phyloP scores from a whole-genome alignment of 2,888 invertebrate species.

The Habroteleia sp. region DNA sequence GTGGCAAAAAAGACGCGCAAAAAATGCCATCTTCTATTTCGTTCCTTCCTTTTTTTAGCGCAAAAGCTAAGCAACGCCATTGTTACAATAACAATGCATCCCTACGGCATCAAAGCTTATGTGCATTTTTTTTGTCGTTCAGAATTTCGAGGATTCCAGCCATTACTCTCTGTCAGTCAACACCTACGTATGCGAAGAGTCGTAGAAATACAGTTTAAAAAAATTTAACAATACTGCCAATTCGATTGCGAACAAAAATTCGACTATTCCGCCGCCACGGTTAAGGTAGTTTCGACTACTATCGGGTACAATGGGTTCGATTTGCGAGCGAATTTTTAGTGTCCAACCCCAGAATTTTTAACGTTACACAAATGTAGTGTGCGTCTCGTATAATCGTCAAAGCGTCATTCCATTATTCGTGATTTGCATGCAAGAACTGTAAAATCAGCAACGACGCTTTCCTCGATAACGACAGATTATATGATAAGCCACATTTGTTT shows the following conservation, averaged over 20 bases:
- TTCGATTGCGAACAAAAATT: constrained; percentile 70
- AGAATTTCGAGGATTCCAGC: constrained; percentile 54
- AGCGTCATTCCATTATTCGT: constrained; percentile 73
- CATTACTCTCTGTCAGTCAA: constrained; percentile 60
- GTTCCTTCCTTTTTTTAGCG: constrained; percentile 23
- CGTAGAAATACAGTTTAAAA: constrained; percentile 73
- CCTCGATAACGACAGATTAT: constrained; percentile 66
- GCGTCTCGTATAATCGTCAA: constrained; percentile 75
- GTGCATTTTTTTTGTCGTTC: constrained; percentile 42
- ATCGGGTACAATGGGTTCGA: constrained; percentile 77
- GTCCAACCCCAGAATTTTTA: constrained; percentile 69
- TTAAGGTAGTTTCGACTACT: constrained; percentile 74
- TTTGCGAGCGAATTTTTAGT: constrained; percentile 78
- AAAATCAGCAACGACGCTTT: constrained; percentile 66
- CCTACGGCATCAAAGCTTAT: constrained; percentile 47
- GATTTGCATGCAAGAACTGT: constrained; percentile 77
- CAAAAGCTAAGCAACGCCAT: constrained; percentile 41
- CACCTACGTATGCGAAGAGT: constrained; percentile 59
- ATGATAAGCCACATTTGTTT: constrained; percentile 59
- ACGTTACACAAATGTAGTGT: constrained; percentile 48
- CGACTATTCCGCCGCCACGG: constrained; percentile 54
- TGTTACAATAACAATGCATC: constrained; percentile 42
- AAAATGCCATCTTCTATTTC: constrained; percentile 35
- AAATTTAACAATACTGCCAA: constrained; percentile 74
- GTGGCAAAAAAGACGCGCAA: constrained; percentile 11